These are phyloP conservation scores for Sebastes itinus DNA, from an alignment of 2,797 vertebrate species.

Conservation along the genomic window DNA sequence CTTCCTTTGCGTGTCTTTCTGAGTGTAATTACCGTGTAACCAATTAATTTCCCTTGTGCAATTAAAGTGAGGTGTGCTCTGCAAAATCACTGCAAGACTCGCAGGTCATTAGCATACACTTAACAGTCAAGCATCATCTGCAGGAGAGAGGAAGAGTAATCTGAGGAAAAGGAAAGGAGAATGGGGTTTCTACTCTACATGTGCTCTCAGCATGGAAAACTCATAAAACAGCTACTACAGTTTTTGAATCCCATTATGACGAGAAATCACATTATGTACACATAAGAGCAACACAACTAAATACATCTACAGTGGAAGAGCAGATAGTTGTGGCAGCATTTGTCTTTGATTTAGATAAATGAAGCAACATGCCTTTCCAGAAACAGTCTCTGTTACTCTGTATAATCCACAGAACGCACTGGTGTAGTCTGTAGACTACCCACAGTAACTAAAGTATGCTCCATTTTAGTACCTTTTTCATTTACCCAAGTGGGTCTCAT, in stretches of 20 bases:
- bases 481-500: background rate
- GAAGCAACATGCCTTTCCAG: background rate
- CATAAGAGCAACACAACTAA: background rate
- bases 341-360: background rate
- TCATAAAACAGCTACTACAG: background rate
- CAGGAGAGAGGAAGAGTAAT: background rate
- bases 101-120: slow-evolving; percentile 16
- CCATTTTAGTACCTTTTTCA: background rate
- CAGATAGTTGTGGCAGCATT: background rate
- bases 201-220: background rate
- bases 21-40: slow-evolving; percentile 44
- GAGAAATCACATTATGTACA: background rate
- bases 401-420: background rate
- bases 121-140: background rate
- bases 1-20: slow-evolving; percentile 12
- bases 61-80: slow-evolving; percentile 22
- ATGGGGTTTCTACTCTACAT: background rate
- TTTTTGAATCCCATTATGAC: background rate
- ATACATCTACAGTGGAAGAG: background rate
- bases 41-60: slow-evolving; percentile 47
- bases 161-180: background rate
- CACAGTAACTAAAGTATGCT: background rate
- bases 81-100: slow-evolving; percentile 24
- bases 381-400: background rate
- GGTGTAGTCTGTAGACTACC: background rate